Conservation (phyloP, 2,797 vertebrate species). For the Sebastes steindachneri region DNA sequence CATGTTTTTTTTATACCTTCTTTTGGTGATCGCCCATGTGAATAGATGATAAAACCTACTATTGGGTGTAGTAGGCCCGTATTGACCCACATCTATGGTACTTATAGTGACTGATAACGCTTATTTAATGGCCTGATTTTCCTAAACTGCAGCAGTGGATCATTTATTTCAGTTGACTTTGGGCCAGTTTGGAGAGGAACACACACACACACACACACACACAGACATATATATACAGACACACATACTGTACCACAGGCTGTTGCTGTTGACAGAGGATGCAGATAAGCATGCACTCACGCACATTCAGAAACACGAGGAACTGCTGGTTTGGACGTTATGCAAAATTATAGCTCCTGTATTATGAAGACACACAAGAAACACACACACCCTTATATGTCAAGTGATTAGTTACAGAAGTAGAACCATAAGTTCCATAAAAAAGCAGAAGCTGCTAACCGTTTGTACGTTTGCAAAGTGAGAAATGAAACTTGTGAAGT, state of each 20-base stretch:
- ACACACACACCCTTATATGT: constrained; percentile 24
- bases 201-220: background rate
- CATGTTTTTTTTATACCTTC: too few relatives aligned
- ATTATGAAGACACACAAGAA: constrained; percentile 11
- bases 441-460: constrained; percentile 70
- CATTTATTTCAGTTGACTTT: background rate
- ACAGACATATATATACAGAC: constrained; percentile 11
- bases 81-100: too few relatives aligned
- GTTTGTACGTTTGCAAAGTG: constrained; percentile 33
- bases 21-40: too few relatives aligned
- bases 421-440: constrained; percentile 38
- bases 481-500: constrained; percentile 74
- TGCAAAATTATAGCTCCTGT: constrained; percentile 40
- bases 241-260: constrained; percentile 1
- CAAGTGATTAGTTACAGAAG: constrained; percentile 72
- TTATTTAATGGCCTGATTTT: too few relatives aligned
- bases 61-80: too few relatives aligned
- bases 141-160: too few relatives aligned
- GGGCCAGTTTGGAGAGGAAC: background rate
- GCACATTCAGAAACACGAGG: constrained; percentile 24
- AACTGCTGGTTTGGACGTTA: constrained; percentile 45
- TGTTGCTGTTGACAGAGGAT: constrained; percentile 41
- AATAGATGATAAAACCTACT: too few relatives aligned
- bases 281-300: constrained; percentile 46
- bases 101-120: too few relatives aligned